Conservation (phyloP, 1,140 invertebrate genomes). For the Diabrotica virgifera region DNA sequence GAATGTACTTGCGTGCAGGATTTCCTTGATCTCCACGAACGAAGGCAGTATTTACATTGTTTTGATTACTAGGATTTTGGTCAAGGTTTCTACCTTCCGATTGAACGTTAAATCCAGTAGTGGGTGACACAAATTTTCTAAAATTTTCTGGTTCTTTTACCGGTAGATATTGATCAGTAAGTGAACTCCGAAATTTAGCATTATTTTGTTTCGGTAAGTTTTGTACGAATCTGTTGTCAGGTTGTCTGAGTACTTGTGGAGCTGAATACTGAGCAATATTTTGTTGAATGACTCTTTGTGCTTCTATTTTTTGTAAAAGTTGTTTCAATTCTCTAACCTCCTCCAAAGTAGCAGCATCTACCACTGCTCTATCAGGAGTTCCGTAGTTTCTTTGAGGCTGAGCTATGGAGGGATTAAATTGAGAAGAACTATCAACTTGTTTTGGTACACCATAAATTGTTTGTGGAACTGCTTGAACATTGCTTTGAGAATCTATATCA, state of each 20-base stretch:
- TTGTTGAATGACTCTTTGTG: neutral
- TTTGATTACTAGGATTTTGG: neutral
- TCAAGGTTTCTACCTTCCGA: too few species aligned
- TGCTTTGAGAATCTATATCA: neutral
- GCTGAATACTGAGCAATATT: slow-evolving; percentile 3
- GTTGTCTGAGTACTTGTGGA: slow-evolving; percentile 3
- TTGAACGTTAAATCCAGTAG: neutral
- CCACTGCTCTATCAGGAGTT: neutral
- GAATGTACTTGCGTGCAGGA: neutral
- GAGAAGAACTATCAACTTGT: neutral
- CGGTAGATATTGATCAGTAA: slow-evolving; percentile 14
- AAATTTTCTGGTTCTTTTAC: slow-evolving; percentile 13
- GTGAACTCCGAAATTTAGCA: neutral
- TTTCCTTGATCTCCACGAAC: neutral
- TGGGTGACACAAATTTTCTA: neutral
- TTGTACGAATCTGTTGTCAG: neutral
- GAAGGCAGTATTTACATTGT: neutral
- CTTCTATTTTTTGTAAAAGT: neutral
- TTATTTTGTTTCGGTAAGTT: neutral
- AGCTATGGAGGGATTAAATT: neutral
- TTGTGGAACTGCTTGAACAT: neutral
- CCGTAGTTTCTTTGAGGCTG: slow-evolving; percentile 4
- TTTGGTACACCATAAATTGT: slow-evolving; percentile 10
- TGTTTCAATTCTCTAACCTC: neutral
- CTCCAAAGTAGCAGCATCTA: neutral